Percentiles rank a stretch among this genome's conserved stretches.
phyloP scores from a whole-genome alignment of 2,113 vertebrate genomes.

The Ochotona princeps region DNA sequence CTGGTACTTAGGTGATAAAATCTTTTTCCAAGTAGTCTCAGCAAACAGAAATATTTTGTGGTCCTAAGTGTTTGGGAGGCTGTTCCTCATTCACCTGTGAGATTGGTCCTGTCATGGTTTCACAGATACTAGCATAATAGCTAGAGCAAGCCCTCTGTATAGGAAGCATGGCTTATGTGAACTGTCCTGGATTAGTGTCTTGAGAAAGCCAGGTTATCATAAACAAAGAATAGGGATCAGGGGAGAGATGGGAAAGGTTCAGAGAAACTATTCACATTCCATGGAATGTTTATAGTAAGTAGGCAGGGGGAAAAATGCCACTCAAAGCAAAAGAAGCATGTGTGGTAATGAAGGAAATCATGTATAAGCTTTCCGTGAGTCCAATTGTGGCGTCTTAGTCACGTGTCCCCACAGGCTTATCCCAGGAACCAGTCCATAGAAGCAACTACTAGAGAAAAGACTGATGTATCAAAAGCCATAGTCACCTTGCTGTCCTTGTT shows the following conservation, averaged over 20 bases:
- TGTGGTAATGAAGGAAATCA: conserved; percentile 14
- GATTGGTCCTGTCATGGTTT: not conserved
- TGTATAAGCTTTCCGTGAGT: conserved; percentile 75
- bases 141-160: not conserved
- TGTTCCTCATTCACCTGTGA: not conserved
- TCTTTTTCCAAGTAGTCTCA: not conserved
- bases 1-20: conserved; percentile 28
- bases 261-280: not conserved
- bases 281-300: conserved; percentile 1
- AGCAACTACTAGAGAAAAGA: conserved; percentile 42
- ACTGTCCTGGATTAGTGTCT: not conserved
- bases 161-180: not conserved
- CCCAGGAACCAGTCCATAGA: conserved; percentile 70
- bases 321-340: conserved; percentile 71
- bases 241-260: not conserved
- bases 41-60: too few species aligned
- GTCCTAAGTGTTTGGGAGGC: not conserved
- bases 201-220: not conserved
- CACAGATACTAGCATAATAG: not conserved
- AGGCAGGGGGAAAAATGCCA: not conserved
- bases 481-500: not conserved
- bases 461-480: not conserved
- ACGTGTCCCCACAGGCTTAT: conserved; percentile 66
- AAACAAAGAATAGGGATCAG: not conserved
- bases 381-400: conserved; percentile 66